Percentiles rank a stretch among this genome's conserved stretches.
Conservation (phyloP, 2,888 invertebrate species). For the Troides oblongomaculatus region DNA sequence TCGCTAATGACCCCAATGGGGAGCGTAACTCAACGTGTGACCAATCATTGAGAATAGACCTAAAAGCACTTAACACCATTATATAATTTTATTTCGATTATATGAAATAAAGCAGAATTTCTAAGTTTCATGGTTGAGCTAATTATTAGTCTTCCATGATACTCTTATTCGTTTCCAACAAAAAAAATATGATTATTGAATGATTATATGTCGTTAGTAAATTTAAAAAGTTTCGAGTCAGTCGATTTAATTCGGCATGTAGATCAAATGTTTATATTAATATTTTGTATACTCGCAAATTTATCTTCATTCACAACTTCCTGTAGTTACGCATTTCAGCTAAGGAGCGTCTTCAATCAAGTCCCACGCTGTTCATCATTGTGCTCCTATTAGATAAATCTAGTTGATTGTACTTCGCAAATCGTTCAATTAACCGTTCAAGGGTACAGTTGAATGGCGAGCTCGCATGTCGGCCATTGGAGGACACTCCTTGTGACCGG, state of each 20-base stretch:
- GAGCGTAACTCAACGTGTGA: too few relatives aligned
- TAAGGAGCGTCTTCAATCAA: slow-evolving; percentile 1
- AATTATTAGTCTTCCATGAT: too few relatives aligned
- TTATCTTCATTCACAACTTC: not conserved
- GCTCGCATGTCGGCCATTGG: slow-evolving; percentile 10
- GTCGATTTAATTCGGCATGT: not conserved
- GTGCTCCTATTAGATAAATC: slow-evolving; percentile 19
- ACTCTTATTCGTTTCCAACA: too few relatives aligned
- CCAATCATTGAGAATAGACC: too few relatives aligned
- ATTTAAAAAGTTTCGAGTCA: too few relatives aligned
- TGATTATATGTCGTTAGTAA: too few relatives aligned
- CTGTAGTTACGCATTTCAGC: not conserved
- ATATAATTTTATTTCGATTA: too few relatives aligned
- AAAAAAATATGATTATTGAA: too few relatives aligned
- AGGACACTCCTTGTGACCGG: slow-evolving; percentile 10
- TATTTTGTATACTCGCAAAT: not conserved
- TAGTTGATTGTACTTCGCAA: slow-evolving; percentile 8
- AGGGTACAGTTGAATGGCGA: slow-evolving; percentile 21
- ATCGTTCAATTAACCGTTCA: slow-evolving; percentile 23
- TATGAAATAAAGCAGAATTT: too few relatives aligned
- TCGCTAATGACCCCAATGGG: too few relatives aligned
- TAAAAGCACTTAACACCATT: too few relatives aligned
- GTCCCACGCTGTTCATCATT: not conserved
- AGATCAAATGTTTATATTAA: not conserved
- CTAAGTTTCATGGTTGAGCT: too few relatives aligned